Conservation (phyloP, 2,797 vertebrate genomes). For the Halcyon badia region DNA sequence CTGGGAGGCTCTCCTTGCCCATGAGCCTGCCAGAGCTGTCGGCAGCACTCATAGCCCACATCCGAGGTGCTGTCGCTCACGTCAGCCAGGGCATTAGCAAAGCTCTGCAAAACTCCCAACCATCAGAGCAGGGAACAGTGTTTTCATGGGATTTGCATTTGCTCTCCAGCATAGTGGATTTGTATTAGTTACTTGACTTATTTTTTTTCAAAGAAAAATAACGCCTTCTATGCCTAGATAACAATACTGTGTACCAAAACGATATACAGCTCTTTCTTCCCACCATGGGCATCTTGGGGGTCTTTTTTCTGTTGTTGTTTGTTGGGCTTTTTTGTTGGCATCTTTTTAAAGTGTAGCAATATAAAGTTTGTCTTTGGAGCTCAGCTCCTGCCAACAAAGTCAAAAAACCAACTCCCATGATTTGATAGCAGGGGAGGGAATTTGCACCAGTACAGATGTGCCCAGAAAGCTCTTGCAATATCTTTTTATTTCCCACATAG, state of each 20-base stretch:
- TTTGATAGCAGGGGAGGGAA: background rate
- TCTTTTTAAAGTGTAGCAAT: background rate
- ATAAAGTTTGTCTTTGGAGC: background rate
- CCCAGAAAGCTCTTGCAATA: background rate
- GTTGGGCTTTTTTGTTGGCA: background rate
- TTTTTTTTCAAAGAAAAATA: background rate
- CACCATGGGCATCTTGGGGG: background rate
- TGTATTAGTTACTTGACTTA: background rate
- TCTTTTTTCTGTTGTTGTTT: background rate
- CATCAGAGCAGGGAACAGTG: background rate
- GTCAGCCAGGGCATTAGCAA: background rate
- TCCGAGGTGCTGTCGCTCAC: accelerated
- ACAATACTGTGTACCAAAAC: background rate
- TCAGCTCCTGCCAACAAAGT: background rate
- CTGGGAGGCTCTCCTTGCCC: background rate
- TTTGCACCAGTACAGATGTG: background rate
- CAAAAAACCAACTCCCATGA: background rate
- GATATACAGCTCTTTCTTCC: background rate
- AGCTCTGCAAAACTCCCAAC: background rate
- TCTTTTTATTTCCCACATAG: background rate
- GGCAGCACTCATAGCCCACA: background rate
- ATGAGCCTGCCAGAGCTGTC: background rate
- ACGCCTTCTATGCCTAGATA: background rate
- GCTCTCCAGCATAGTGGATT: background rate
- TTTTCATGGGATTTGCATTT: background rate